Evolutionary conservation across 2,888 invertebrate genomes (phyloP), one percentile per base, ranked within the genome.

Genomic region (Chymomyza amoena): DNA sequence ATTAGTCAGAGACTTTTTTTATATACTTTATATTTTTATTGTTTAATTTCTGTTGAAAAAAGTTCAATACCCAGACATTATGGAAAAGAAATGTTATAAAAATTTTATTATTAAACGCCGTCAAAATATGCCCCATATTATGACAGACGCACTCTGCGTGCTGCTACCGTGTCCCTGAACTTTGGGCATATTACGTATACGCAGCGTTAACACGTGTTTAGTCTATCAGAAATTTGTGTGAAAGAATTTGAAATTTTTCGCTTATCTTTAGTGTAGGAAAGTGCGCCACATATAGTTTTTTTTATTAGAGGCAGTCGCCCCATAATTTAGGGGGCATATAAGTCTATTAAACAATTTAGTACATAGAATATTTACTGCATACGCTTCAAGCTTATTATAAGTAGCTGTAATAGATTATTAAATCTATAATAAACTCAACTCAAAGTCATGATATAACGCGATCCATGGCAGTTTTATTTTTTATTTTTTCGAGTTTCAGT

Each of bases 121-220:
- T 56, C 56, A 56, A 56, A 56, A 56, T 56, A 56, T 18, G 13
- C n/a, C 56, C n/a, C 15, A 18, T 13, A 18, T 18, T 20, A 13
- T 20, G 25, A 32, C 32, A 32, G 32, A 6, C 7, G 32, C 32
- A 32, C 32, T 32, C 32, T 32, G 32, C 32, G 32, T 32, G 32
- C 32, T 32, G 32, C 32, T 32, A 32, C 32, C 32, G 32, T 32
- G 32, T 32, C 32, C 32, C 32, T 56, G 20, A 56, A 56, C 56
- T 20, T 56, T 56, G 56, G 16, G 18, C 13, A 56, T 56, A 56
- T 18, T 56, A 56, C 56, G 56, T 56, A 56, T 56, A 56, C 56
- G 56, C 16, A 1, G 6, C 6, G 56, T 56, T 56, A 56, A 4
- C 56, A 56, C 56, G 20, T 56, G 56, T 10, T 25, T 5, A 15